phyloP scores from a whole-genome alignment of 1,140 invertebrate genomes.

The Drosophila micromelanica region DNA sequence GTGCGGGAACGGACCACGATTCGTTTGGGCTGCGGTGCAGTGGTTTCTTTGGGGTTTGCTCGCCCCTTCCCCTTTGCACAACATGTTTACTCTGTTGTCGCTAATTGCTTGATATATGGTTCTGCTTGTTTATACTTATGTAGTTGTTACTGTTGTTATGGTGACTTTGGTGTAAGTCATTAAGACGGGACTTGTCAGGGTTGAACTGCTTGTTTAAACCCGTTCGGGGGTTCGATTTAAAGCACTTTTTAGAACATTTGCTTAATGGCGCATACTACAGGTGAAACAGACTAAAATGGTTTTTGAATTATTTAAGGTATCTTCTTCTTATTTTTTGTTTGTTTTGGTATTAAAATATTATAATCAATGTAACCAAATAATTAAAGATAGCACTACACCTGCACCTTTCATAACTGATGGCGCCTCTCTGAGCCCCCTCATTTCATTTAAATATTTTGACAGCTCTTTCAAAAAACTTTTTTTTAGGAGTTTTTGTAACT shows the following conservation, averaged over 20 bases:
- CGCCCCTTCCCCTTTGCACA: slow-evolving; percentile 25
- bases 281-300: slow-evolving; percentile 27
- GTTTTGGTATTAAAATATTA: too few relatives aligned
- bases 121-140: slow-evolving; percentile 38
- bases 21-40: slow-evolving; percentile 15
- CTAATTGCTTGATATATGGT: slow-evolving; percentile 75
- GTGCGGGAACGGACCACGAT: slow-evolving; percentile 28
- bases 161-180: slow-evolving; percentile 57
- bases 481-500: too few relatives aligned
- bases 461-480: too few relatives aligned
- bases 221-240: background rate
- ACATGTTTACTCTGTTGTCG: slow-evolving; percentile 70
- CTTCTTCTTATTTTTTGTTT: too few relatives aligned
- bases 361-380: too few relatives aligned
- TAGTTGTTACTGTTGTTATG: slow-evolving; percentile 58
- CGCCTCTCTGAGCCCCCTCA: too few relatives aligned
- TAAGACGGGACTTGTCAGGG: slow-evolving; percentile 42
- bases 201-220: slow-evolving; percentile 1
- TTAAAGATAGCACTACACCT: too few relatives aligned
- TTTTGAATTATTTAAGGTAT: too few relatives aligned
- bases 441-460: too few relatives aligned
- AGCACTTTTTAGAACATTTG: slow-evolving; percentile 18
- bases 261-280: slow-evolving; percentile 51
- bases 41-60: slow-evolving; percentile 9
- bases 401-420: too few relatives aligned